A percentile compares a stretch with the other conserved stretches of the same genome.
Evolutionary conservation across 2,797 vertebrate species (phyloP).

Genomic region (Labroides dimidiatus): DNA sequence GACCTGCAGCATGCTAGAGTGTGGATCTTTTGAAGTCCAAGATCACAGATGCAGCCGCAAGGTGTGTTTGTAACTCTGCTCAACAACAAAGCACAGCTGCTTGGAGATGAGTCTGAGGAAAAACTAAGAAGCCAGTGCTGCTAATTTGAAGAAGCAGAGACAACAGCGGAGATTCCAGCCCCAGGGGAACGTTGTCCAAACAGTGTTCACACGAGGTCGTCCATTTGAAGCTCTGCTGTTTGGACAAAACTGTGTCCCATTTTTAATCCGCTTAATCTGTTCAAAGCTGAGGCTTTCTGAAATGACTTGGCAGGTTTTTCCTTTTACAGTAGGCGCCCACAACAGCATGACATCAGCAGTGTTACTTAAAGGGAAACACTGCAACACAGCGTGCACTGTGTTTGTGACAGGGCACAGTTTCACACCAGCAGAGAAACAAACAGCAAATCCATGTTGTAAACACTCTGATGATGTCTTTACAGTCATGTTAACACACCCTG

Average conservation of each 20-base stretch:
- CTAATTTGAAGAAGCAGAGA: slow-evolving; percentile 29
- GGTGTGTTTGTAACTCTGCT: slow-evolving; percentile 38
- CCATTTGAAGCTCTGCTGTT: slow-evolving; percentile 59
- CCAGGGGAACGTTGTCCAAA: slow-evolving; percentile 49
- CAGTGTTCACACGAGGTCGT: slow-evolving; percentile 36
- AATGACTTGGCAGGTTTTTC: slow-evolving; percentile 68
- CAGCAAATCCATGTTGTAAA: background rate
- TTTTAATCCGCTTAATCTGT: slow-evolving; percentile 75
- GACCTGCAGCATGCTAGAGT: background rate
- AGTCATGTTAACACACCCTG: background rate
- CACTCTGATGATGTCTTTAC: slow-evolving; percentile 10
- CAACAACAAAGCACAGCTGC: slow-evolving; percentile 26
- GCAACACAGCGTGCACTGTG: background rate
- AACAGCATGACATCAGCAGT: slow-evolving; percentile 47
- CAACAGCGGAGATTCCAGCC: slow-evolving; percentile 35
- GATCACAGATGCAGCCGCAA: slow-evolving; percentile 40
- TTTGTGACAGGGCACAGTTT: background rate
- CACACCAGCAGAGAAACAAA: background rate
- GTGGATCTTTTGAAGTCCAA: slow-evolving; percentile 11
- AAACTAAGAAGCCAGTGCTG: slow-evolving; percentile 24
- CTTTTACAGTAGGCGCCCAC: slow-evolving; percentile 34
- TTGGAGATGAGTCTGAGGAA: slow-evolving; percentile 43
- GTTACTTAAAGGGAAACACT: slow-evolving; percentile 42
- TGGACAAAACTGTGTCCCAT: slow-evolving; percentile 54
- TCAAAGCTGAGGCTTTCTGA: slow-evolving; percentile 60